Percentiles rank a stretch among this genome's conserved stretches.
phyloP scores from a whole-genome alignment of 2,797 vertebrate genomes.

The Gallinago stenura region DNA sequence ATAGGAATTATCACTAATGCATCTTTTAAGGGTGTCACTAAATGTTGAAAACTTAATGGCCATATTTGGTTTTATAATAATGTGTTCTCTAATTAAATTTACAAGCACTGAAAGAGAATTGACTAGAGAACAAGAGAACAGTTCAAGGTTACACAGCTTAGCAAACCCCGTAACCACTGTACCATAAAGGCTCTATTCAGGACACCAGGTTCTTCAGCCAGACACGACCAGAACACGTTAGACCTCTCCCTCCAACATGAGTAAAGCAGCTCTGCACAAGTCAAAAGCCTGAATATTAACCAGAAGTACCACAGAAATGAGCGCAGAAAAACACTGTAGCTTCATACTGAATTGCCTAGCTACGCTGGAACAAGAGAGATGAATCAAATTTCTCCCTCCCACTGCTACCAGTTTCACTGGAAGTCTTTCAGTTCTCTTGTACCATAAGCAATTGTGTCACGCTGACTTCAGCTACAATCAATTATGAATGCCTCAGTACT shows the following conservation, averaged over 20 bases:
- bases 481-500: not conserved
- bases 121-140: not conserved
- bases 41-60: not conserved
- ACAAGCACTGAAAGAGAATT: not conserved
- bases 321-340: not conserved
- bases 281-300: not conserved
- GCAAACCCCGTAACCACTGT: accelerated
- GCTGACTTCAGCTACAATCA: not conserved
- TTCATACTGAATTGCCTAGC: not conserved
- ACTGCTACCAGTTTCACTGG: not conserved
- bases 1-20: not conserved
- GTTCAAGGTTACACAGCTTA: not conserved
- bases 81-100: not conserved
- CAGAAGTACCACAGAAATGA: not conserved
- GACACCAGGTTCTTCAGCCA: not conserved
- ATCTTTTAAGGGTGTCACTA: not conserved
- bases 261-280: not conserved
- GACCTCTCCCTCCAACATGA: not conserved
- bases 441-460: not conserved
- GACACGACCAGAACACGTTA: not conserved
- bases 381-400: not conserved
- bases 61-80: not conserved
- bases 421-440: not conserved
- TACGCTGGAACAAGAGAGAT: not conserved
- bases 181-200: not conserved